Base-by-base conservation (phyloP, 2,797 vertebrate genomes). In the Alcedo quadribrachys region DNA sequence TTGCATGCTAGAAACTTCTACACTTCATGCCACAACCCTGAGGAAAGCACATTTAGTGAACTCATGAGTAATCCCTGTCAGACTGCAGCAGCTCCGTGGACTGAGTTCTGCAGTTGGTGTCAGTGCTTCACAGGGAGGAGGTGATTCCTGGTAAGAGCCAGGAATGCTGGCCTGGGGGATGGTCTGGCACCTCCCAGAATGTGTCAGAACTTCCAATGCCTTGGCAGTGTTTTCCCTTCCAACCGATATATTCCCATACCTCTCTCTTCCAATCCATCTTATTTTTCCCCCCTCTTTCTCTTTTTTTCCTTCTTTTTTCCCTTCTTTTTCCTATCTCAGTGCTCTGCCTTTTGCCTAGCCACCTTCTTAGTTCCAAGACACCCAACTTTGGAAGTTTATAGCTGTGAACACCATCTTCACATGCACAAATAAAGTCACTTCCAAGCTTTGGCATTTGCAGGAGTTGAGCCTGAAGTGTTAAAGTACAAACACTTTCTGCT, bases 391-490 rank as follows among this genome's bases (percentile, higher is more conserved):
- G 81, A 78, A 88, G 78, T 87, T 90, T 87, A 6, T 92, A 54
- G 90, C 65, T 93, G 66, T 75, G 73, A 94, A 90, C 67, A 89
- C 75, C 62, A 87, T 71, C 87, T 85, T 85, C 93, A 89, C 15
- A 94, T 89, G 78, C 58, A 87, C 85, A 93, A 86, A 93, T 84
- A 94, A 89, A 96, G 94, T 66, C 81, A 92, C 6, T 95, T 80
- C 79, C 68, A 89, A 81, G 84, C 84, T 88, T 89, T 82, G 93
- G 88, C 79, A 24, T 92, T 94, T 94, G 79, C 90, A 87, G 92
- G 91, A 95, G 90, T 96, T 89, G 90, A 95, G 93, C 81, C 91
- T 93, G 88, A 94, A 94, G 95, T 96, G 95, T 96, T 95, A 96
- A 94, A 96, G 93, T 92, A 93, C 93, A 91, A 92, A 96, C 94